phyloP scores from a whole-genome alignment of 2,888 invertebrate genomes.

The Bembecia ichneumoniformis region DNA sequence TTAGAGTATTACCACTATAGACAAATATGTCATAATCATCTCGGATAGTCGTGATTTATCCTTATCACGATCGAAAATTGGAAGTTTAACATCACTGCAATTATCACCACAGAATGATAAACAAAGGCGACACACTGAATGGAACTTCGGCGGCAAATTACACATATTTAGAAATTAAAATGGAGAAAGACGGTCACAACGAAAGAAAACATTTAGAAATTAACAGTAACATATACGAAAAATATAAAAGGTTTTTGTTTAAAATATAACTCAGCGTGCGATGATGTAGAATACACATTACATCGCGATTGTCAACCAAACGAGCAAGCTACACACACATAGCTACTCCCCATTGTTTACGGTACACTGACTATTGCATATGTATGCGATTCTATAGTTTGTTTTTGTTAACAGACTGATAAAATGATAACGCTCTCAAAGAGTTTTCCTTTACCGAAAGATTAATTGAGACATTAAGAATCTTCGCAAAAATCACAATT shows the following conservation, averaged over 20 bases:
- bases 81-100: constrained; percentile 81
- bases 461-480: no score
- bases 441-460: constrained; percentile 17
- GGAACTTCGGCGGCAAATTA: constrained; percentile 93
- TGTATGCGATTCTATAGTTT: constrained; percentile 40
- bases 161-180: constrained; percentile 83
- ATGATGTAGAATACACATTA: constrained; percentile 71
- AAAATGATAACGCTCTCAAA: constrained; percentile 64
- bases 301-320: constrained; percentile 73
- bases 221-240: constrained; percentile 61
- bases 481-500: no score
- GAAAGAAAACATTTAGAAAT: constrained; percentile 71
- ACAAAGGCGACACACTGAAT: constrained; percentile 94
- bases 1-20: constrained; percentile 78
- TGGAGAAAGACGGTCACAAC: constrained; percentile 63
- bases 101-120: constrained; percentile 83
- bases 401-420: constrained; percentile 58
- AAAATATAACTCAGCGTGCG: constrained; percentile 71
- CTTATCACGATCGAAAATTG: constrained; percentile 84
- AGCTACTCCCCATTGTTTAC: constrained; percentile 57
- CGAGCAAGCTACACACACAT: constrained; percentile 69
- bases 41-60: constrained; percentile 77
- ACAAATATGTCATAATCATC: constrained; percentile 84
- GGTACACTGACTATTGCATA: constrained; percentile 46
- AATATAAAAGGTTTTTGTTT: constrained; percentile 64